phyloP scores from a whole-genome alignment of 2,113 vertebrate genomes.

The Lepisosteus osseus region DNA sequence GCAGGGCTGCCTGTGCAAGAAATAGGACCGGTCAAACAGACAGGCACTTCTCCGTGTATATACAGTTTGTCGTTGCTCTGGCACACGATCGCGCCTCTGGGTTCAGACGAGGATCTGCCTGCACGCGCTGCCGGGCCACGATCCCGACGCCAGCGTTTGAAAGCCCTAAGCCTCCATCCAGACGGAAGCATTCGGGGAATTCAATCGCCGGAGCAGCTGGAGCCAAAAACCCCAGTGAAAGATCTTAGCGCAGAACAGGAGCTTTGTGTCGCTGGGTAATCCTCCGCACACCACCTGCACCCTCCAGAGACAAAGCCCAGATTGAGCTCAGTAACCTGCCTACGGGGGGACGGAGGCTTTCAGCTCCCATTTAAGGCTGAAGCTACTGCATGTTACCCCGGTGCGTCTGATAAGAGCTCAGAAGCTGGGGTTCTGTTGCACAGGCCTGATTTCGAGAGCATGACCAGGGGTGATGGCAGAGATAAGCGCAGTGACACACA shows the following conservation, averaged over 20 bases:
- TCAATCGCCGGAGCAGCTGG: constrained; percentile 31
- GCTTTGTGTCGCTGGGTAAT: too few species aligned
- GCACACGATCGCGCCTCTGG: constrained; percentile 11
- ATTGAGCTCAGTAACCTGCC: too few species aligned
- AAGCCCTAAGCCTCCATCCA: constrained; percentile 23
- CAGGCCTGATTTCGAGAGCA: too few species aligned
- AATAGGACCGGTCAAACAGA: not conserved
- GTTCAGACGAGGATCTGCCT: constrained; percentile 14
- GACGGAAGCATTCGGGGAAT: constrained; percentile 34
- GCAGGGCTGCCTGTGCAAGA: constrained; percentile 6
- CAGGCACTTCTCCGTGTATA: not conserved
- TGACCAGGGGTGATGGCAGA: too few species aligned
- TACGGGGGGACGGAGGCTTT: too few species aligned
- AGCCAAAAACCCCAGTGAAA: constrained; percentile 24
- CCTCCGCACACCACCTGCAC: too few species aligned
- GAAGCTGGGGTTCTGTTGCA: too few species aligned
- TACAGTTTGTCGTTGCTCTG: constrained; percentile 22
- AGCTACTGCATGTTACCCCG: too few species aligned
- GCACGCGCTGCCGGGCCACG: not conserved
- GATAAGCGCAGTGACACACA: too few species aligned
- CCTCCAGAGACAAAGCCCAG: too few species aligned
- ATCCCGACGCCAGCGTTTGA: not conserved
- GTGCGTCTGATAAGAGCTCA: too few species aligned
- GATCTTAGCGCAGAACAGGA: constrained; percentile 31
- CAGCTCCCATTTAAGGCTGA: too few species aligned